Base-by-base conservation (phyloP, 2,113 vertebrate species). In the Datnioides undecimradiatus region DNA sequence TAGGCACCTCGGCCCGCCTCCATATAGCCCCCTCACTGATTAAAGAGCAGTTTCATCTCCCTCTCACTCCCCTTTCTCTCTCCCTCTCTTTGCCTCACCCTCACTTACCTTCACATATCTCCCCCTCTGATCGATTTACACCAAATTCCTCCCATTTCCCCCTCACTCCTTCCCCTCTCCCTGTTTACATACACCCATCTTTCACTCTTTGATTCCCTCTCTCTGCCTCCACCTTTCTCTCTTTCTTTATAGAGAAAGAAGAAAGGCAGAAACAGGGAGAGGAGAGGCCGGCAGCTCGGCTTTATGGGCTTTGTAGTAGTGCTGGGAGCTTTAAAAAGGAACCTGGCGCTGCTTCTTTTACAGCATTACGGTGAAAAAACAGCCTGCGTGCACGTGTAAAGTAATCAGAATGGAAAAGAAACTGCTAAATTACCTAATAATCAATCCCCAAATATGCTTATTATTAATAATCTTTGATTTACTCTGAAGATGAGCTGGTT, bases 1-100 rank as follows among this genome's bases (percentile, higher is more conserved):
- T 94, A 95, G 94, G 93, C 95, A 94, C 94, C 95, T 95, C 93
- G 94, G 90, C 91, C 95, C 96, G 96, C 95, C 96, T 94, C 94
- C 95, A 89, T 90, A 91, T 79, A 91, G 80, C 83, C 88, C 88
- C 84, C 93, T 92, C 92, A 87, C 94, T 93, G 95, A 96, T 96
- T 96, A 96, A 95, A 95, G 94, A 96, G 93, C 79, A 89, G 79
- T 81, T 88, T 79, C 70, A 93, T 86, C 70, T 73, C 80, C 11
- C 81, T 76, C 66, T 75, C 66, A 27, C 83, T 51, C 64, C 19
- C 40, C 33, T 31, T 52, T 60, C 58, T 62, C 33, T 48, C 34
- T 41, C 45, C 36, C 10, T 58, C 38, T 14, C n/a, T 77, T 13
- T 71, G 31, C 40, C 69, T 62, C 76, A 55, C 65, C 64, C 76